phyloP scores from a whole-genome alignment of 1,140 invertebrate species.

The Zaprionus gabonicus region DNA sequence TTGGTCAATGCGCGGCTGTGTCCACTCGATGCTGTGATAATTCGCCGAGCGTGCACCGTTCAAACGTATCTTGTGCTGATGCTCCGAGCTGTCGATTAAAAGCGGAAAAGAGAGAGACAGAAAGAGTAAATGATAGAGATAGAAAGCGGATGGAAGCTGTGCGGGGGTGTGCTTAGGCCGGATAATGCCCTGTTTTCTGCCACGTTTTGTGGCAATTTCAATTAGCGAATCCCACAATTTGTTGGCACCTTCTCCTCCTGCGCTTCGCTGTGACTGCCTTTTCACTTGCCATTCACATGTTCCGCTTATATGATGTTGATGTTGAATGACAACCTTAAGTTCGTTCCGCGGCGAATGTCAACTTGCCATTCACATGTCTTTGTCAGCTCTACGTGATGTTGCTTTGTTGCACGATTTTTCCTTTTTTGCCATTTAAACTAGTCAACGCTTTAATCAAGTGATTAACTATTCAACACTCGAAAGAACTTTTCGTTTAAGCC shows the following conservation, averaged over 20 bases:
- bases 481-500: not conserved
- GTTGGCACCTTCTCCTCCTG: not conserved
- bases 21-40: constrained; percentile 94
- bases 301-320: not conserved
- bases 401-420: not conserved
- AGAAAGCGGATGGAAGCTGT: not conserved
- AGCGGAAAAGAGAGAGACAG: not conserved
- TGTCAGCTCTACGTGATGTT: not conserved
- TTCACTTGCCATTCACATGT: not conserved
- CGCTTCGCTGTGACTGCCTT: not conserved
- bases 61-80: constrained; percentile 84
- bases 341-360: not conserved
- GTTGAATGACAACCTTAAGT: constrained; percentile 2
- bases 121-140: not conserved
- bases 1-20: constrained; percentile 89
- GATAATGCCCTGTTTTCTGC: constrained; percentile 23
- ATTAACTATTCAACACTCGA: not conserved
- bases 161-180: not conserved
- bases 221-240: constrained; percentile 7
- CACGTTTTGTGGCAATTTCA: constrained; percentile 22
- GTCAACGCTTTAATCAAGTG: too few species aligned
- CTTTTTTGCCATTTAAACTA: not conserved
- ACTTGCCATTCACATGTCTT: not conserved
- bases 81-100: constrained; percentile 78
- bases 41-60: constrained; percentile 87